Percentiles rank a stretch among this genome's conserved stretches.
Evolutionary conservation across 2,797 vertebrate species (phyloP).

Genomic region (Cyprinodon diabolis): DNA sequence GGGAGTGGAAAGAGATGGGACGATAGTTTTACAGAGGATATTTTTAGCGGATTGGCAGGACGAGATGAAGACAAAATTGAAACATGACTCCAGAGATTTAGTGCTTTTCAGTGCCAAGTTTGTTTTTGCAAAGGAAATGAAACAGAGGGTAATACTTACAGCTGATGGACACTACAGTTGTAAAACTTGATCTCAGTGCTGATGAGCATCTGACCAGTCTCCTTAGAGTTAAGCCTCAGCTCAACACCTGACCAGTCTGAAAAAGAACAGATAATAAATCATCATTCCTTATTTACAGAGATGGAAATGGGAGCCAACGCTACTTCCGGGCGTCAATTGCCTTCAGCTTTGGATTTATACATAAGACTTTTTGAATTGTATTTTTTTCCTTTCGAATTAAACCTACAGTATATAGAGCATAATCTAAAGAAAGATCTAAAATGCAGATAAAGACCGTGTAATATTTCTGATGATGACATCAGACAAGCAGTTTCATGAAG

Average conservation of each 20-base stretch:
- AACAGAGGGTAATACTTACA: slow-evolving; percentile 84
- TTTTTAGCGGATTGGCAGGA: slow-evolving; percentile 46
- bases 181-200: slow-evolving; percentile 99
- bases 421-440: too few relatives aligned
- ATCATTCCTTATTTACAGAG: background rate
- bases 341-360: too few relatives aligned
- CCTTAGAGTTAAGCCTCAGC: slow-evolving; percentile 92
- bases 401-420: too few relatives aligned
- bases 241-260: slow-evolving; percentile 96
- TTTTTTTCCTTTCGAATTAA: too few relatives aligned
- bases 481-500: too few relatives aligned
- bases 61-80: slow-evolving; percentile 52
- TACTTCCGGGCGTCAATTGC: too few relatives aligned
- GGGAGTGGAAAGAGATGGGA: slow-evolving; percentile 47
- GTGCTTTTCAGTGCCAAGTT: slow-evolving; percentile 18
- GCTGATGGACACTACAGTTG: slow-evolving; percentile 98
- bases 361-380: too few relatives aligned
- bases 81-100: slow-evolving; percentile 52
- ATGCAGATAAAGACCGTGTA: too few relatives aligned
- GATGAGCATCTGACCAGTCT: slow-evolving; percentile 94
- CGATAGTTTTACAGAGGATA: slow-evolving; percentile 51
- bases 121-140: slow-evolving; percentile 28
- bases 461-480: too few relatives aligned
- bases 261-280: slow-evolving; percentile 32
- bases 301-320: too few relatives aligned